Evolutionary conservation across 2,113 vertebrate genomes (phyloP), one percentile per base, ranked within the genome.

Genomic region (Solea senegalensis): DNA sequence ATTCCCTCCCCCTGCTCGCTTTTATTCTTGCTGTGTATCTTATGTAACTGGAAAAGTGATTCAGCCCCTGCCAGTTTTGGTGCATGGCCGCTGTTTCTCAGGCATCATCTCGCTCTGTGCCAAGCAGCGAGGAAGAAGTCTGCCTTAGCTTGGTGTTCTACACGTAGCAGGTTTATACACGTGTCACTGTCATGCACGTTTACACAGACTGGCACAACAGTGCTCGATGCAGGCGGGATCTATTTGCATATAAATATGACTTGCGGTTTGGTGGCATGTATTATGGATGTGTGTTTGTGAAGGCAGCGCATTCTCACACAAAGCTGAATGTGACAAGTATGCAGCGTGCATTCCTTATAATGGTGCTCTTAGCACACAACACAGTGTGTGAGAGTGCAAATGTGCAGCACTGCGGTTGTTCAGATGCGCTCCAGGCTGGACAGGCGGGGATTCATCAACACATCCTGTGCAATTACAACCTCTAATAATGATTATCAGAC

Each of bases 41-140:
- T 93, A 92, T 88, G 86, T 92, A 93, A 92, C 82, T 14, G 57
- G 58, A 50, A 66, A 78, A 78, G 70, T 58, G 59, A 89, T 89
- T 86, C 82, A 90, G 88, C 86, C 65, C 39, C 60, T 76, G 74
- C 89, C 86, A 88, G 86, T 89, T 92, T 82, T 91, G 78, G 80
- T 83, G 86, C 82, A 89, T 77, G 85, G 76, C 83, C 86, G 81
- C 82, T 79, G 76, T 65, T 78, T 82, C 81, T 84, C 70, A 46
- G 57, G 59, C 63, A 79, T 84, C 87, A 46, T 80, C 69, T 78
- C 76, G 78, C 55, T 75, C 62, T 21, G 82, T 72, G 70, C 74
- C 80, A 81, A 76, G 45, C 16, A 76, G 74, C 62, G 67, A 69
- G 80, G 61, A 26, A 39, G 41, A 69, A 54, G 26, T 77, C 76